Percentiles rank a stretch among this genome's conserved stretches.
These are phyloP conservation scores for Magallana gigas DNA, from an alignment of 1,140 invertebrate genomes.

Conservation along the genomic window DNA sequence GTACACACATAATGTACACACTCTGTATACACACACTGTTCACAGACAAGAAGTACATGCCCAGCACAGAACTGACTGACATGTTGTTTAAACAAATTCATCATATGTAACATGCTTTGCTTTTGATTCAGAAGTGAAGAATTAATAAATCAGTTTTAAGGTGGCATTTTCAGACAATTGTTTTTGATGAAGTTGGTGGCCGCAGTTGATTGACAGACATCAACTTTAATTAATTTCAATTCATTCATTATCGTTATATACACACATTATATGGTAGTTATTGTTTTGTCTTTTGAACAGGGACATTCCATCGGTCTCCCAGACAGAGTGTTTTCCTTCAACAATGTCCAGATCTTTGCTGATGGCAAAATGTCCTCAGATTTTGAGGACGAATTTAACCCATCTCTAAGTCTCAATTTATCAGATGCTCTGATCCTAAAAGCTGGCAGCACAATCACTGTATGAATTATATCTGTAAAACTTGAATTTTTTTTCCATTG, in stretches of 20 bases:
- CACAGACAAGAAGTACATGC: background rate
- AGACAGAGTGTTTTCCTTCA: conserved; percentile 56
- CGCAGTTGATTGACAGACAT: too few species aligned
- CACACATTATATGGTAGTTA: too few species aligned
- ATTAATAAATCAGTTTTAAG: too few species aligned
- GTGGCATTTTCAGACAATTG: too few species aligned
- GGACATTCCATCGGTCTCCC: conserved; percentile 41
- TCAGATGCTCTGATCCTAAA: conserved; percentile 61
- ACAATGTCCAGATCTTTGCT: conserved; percentile 64
- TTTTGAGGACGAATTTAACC: conserved; percentile 58
- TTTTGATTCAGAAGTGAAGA: too few species aligned
- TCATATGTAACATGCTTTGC: too few species aligned
- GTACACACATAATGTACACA: background rate
- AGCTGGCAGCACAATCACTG: conserved; percentile 68
- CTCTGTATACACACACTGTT: too few species aligned
- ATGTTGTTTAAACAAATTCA: too few species aligned
- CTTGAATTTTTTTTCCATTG: too few species aligned
- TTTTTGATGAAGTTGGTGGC: too few species aligned
- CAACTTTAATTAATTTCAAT: too few species aligned
- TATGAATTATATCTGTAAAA: conserved; percentile 37
- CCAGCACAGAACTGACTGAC: background rate
- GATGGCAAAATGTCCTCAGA: conserved; percentile 65
- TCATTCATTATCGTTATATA: background rate
- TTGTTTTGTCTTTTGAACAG: background rate
- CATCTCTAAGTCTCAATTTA: conserved; percentile 62